A percentile compares a stretch with the other conserved stretches of the same genome.
phyloP scores from a whole-genome alignment of 2,797 vertebrate species.

The Neopelma chrysocephalum region DNA sequence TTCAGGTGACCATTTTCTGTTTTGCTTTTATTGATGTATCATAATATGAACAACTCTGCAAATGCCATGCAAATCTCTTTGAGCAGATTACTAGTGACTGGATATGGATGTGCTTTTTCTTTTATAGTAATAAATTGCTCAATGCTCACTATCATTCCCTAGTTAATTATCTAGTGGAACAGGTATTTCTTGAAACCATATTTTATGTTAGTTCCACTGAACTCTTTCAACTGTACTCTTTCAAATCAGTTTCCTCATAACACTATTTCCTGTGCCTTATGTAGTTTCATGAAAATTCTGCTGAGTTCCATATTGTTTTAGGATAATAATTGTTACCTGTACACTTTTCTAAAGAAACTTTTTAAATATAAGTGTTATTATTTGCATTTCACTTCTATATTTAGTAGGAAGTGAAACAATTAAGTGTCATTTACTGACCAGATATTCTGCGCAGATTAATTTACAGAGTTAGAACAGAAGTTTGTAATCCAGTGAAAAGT shows the following conservation, averaged over 20 bases:
- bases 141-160: background rate
- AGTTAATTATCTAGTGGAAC: background rate
- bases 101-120: background rate
- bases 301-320: background rate
- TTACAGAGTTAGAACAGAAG: background rate
- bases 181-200: background rate
- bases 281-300: background rate
- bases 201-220: background rate
- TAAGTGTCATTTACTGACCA: background rate
- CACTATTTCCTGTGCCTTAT: background rate
- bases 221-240: background rate
- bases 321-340: background rate
- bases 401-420: background rate
- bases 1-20: background rate
- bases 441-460: background rate
- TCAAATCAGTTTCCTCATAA: background rate
- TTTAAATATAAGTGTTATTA: background rate
- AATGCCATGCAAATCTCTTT: background rate
- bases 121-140: background rate
- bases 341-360: background rate
- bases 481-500: background rate
- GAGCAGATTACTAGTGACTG: background rate
- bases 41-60: background rate
- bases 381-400: background rate
- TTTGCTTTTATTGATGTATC: background rate